Percentiles rank a stretch among this genome's conserved stretches.
phyloP scores from a whole-genome alignment of 2,113 vertebrate species.

The Phocoena sinus region DNA sequence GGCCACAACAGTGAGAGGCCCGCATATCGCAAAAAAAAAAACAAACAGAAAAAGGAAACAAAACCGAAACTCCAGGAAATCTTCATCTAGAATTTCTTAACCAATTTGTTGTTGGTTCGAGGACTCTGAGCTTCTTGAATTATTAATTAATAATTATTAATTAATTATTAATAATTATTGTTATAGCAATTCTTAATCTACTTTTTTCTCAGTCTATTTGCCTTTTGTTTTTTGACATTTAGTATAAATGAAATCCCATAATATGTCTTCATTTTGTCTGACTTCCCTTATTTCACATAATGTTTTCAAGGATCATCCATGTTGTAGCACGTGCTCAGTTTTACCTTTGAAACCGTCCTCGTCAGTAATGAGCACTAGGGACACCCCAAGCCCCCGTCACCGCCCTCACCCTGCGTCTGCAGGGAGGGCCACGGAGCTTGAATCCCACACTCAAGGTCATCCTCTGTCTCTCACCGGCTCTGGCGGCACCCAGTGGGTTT shows the following conservation, averaged over 20 bases:
- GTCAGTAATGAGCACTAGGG: accelerated
- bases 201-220: background rate
- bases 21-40: accelerated
- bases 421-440: background rate
- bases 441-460: background rate
- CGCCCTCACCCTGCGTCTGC: background rate
- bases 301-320: too few species aligned
- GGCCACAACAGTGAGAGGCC: too few species aligned
- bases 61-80: background rate
- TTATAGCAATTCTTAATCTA: too few species aligned
- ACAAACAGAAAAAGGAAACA: too few species aligned
- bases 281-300: background rate
- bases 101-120: too few species aligned
- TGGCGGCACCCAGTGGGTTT: background rate
- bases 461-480: background rate
- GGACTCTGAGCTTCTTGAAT: background rate
- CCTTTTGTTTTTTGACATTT: background rate
- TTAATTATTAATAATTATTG: too few species aligned
- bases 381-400: accelerated
- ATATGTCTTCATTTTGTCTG: background rate
- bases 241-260: background rate
- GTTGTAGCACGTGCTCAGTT: too few species aligned
- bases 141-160: too few species aligned
- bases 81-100: background rate
- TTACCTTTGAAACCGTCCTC: background rate